phyloP scores from a whole-genome alignment of 2,888 invertebrate species.

The Nematopogon swammerdamellus region DNA sequence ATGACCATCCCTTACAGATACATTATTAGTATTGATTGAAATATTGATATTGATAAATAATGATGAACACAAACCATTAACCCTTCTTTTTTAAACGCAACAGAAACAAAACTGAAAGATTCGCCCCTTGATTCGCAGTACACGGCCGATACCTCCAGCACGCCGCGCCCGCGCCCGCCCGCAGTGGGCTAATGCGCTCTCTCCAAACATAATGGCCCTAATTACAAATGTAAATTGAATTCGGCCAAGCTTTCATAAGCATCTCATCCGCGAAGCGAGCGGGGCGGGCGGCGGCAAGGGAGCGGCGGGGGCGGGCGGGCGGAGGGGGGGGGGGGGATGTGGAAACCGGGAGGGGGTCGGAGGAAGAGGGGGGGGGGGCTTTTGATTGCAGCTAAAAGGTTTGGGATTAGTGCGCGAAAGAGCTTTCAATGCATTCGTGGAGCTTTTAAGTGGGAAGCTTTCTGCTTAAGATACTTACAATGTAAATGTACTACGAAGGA shows the following conservation, averaged over 20 bases:
- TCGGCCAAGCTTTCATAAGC: slow-evolving; percentile 56
- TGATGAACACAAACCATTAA: too few species aligned
- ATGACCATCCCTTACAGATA: too few species aligned
- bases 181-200: slow-evolving; percentile 16
- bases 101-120: too few species aligned
- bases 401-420: slow-evolving; percentile 58
- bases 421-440: slow-evolving; percentile 59
- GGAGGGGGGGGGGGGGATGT: slow-evolving; percentile 33
- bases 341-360: slow-evolving; percentile 10
- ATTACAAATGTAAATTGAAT: slow-evolving; percentile 59
- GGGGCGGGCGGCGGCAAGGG: too few species aligned
- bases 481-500: slow-evolving; percentile 39
- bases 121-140: too few species aligned
- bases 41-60: too few species aligned
- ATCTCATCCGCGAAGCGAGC: slow-evolving; percentile 29
- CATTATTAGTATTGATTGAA: too few species aligned
- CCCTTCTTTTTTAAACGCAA: too few species aligned
- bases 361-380: slow-evolving; percentile 40
- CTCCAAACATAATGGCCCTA: slow-evolving; percentile 57
- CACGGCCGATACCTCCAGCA: too few species aligned
- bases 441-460: slow-evolving; percentile 59
- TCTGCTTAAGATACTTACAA: slow-evolving; percentile 56
- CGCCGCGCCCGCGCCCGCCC: too few species aligned
- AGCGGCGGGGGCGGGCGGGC: slow-evolving; percentile 16
- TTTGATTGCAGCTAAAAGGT: slow-evolving; percentile 60